These are phyloP conservation scores for Diaperis boleti DNA, from an alignment of 2,888 invertebrate species.

Conservation along the genomic window DNA sequence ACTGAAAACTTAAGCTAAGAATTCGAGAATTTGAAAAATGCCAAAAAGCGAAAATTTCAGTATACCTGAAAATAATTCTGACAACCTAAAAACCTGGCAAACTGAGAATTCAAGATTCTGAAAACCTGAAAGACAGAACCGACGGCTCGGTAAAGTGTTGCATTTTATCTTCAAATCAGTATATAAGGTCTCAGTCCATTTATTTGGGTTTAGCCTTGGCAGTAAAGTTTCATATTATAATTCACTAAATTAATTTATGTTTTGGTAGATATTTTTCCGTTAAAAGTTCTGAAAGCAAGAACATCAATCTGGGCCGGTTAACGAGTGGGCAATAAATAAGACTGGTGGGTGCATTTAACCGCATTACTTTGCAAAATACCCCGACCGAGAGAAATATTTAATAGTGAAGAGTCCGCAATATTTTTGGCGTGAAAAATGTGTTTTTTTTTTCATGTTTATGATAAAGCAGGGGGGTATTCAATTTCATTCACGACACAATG, in stretches of 20 bases:
- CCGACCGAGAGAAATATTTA: conserved; percentile 6
- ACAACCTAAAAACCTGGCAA: too few species aligned
- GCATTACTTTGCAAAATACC: background rate
- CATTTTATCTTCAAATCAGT: too few species aligned
- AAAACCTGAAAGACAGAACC: too few species aligned
- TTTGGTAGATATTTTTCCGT: background rate
- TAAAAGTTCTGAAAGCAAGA: background rate
- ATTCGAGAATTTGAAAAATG: too few species aligned
- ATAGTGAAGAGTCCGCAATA: conserved; percentile 10
- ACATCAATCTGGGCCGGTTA: background rate
- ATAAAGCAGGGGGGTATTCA: conserved; percentile 14
- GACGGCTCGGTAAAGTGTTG: too few species aligned
- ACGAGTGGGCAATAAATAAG: background rate
- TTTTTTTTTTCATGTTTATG: conserved; percentile 7
- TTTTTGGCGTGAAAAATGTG: conserved; percentile 11
- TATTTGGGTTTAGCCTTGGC: too few species aligned
- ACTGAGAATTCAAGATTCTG: too few species aligned
- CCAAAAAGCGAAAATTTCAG: too few species aligned
- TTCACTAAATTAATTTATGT: background rate
- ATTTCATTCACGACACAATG: conserved; percentile 13
- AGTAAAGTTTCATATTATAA: too few species aligned
- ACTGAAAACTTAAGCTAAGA: too few species aligned
- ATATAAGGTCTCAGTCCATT: too few species aligned
- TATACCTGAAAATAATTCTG: too few species aligned
- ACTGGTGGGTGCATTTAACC: conserved; percentile 9